phyloP scores from a whole-genome alignment of 2,888 invertebrate species.

The Invenusta paracnida region DNA sequence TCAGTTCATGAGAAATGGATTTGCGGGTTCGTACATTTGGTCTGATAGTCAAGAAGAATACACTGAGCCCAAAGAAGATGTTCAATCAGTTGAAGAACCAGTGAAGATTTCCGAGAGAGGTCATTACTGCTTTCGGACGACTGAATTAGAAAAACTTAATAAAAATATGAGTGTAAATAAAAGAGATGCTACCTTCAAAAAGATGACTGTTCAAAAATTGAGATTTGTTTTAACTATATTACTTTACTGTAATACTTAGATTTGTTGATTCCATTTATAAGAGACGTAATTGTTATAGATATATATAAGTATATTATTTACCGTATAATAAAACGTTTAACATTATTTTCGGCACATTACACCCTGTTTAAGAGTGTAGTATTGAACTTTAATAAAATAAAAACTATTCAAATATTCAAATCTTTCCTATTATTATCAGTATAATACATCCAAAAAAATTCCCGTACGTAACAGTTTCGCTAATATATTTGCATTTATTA shows the following conservation, averaged over 20 bases:
- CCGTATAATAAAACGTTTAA: background rate
- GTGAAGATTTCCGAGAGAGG: background rate
- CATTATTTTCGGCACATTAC: background rate
- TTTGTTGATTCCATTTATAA: background rate
- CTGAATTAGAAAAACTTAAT: background rate
- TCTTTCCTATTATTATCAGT: background rate
- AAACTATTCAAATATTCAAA: background rate
- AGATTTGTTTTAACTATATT: background rate
- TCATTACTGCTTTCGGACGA: background rate
- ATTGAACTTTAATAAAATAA: background rate
- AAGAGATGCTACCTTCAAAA: background rate
- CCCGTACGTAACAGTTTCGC: background rate
- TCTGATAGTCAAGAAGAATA: background rate
- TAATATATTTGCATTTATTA: background rate
- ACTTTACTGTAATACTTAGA: background rate
- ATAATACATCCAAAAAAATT: background rate
- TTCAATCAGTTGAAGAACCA: background rate
- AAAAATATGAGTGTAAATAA: background rate
- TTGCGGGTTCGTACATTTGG: background rate
- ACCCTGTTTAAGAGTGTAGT: background rate
- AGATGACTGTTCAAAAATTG: background rate
- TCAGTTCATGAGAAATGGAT: background rate
- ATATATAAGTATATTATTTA: background rate
- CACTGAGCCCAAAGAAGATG: background rate
- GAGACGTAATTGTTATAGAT: background rate